phyloP scores from a whole-genome alignment of 1,140 invertebrate species.

The Heliconius hermathena region DNA sequence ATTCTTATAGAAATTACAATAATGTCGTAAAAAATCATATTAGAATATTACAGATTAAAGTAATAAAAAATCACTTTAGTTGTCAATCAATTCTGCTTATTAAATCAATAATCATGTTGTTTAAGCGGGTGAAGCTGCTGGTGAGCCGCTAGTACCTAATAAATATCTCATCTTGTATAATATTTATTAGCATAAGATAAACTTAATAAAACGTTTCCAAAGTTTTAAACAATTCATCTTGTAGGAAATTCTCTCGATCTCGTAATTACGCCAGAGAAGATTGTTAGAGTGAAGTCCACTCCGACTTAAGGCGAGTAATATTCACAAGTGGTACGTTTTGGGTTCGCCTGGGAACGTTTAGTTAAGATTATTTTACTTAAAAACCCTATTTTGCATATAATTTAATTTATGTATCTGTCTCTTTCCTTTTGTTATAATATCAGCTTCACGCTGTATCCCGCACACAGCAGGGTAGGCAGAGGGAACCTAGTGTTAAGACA shows the following conservation, averaged over 20 bases:
- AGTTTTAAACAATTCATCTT: constrained; percentile 11
- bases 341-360: not conserved
- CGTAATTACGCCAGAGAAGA: constrained; percentile 1
- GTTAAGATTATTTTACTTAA: not conserved
- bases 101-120: too few relatives aligned
- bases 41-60: too few relatives aligned
- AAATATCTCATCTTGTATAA: not conserved
- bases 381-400: not conserved
- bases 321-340: not conserved
- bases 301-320: not conserved
- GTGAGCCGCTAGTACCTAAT: too few relatives aligned
- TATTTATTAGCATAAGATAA: not conserved
- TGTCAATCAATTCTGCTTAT: too few relatives aligned
- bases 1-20: too few relatives aligned
- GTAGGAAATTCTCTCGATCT: not conserved
- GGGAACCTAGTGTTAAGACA: too few relatives aligned
- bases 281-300: constrained; percentile 11
- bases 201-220: not conserved
- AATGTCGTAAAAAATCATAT: too few relatives aligned
- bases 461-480: too few relatives aligned
- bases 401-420: not conserved
- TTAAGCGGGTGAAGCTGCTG: too few relatives aligned
- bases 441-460: too few relatives aligned
- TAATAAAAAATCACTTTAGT: too few relatives aligned
- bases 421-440: not conserved